These are phyloP conservation scores for Antheraea yamamai DNA, from an alignment of 2,888 invertebrate species.

Conservation along the genomic window DNA sequence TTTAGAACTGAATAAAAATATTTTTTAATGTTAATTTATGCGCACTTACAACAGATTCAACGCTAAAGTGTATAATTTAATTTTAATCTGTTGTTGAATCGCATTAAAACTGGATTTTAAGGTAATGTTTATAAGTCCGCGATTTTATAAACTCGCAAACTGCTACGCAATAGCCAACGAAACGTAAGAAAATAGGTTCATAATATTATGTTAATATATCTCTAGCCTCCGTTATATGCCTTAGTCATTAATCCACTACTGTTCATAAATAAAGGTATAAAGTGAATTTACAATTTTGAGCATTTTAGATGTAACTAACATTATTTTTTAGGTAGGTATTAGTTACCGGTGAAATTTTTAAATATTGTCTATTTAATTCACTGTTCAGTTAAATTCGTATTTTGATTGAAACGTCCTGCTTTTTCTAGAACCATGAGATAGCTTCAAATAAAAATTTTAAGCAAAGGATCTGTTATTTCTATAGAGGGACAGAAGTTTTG, in stretches of 20 bases:
- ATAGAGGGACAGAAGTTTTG: no score
- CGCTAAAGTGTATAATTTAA: neutral
- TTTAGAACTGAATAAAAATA: neutral
- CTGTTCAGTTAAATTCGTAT: no score
- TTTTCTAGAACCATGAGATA: no score
- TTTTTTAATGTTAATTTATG: neutral
- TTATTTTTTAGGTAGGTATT: neutral
- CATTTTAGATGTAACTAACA: neutral
- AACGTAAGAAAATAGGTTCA: neutral
- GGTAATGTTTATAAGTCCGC: neutral
- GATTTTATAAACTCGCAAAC: neutral
- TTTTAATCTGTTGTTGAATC: neutral
- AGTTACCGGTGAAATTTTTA: neutral
- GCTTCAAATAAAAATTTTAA: no score
- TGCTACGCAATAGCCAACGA: neutral
- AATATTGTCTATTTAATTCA: no score
- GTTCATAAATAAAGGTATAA: neutral
- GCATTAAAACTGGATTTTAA: neutral
- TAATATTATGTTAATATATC: neutral
- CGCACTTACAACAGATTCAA: neutral
- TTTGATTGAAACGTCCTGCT: no score
- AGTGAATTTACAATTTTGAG: neutral
- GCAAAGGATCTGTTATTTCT: no score
- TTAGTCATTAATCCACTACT: neutral
- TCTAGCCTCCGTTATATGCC: neutral